These are phyloP conservation scores for Parnassius glacialis DNA, from an alignment of 2,888 invertebrate species.

Conservation along the genomic window DNA sequence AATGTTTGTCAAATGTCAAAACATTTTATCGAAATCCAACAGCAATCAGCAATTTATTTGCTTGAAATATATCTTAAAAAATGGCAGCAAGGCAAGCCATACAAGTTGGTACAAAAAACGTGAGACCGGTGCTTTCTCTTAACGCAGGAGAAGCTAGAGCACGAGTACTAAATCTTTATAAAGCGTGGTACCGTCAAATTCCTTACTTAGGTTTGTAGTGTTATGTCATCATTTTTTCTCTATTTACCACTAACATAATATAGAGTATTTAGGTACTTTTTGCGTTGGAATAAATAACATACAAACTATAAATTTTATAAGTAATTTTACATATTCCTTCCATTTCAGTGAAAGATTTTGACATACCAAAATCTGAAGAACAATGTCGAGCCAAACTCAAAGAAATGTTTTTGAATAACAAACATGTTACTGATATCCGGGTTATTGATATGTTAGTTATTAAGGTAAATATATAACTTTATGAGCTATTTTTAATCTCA, in stretches of 20 bases:
- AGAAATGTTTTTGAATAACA: conserved; percentile 89
- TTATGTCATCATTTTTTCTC: conserved; percentile 64
- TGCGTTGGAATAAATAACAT: not conserved
- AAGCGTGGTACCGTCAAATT: conserved; percentile 96
- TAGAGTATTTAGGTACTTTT: no score
- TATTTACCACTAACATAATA: not conserved
- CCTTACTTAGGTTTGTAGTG: conserved; percentile 90
- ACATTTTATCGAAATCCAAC: not conserved
- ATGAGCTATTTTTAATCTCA: no score
- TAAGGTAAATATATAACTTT: conserved; percentile 82
- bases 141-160: conserved; percentile 88
- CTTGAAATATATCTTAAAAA: not conserved
- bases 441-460: conserved; percentile 95
- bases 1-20: no score
- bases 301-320: conserved; percentile 3
- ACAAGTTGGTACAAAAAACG: conserved; percentile 82
- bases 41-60: not conserved
- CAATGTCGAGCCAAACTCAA: conserved; percentile 87
- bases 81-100: conserved; percentile 66
- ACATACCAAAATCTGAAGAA: conserved; percentile 87
- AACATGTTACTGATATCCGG: conserved; percentile 90
- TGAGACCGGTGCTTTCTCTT: conserved; percentile 92
- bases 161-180: conserved; percentile 93
- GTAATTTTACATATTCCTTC: not conserved
- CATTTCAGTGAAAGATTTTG: conserved; percentile 88